Evolutionary conservation across 2,113 vertebrate genomes (phyloP), one percentile per base, ranked within the genome.

Genomic region (Burhinus oedicnemus): DNA sequence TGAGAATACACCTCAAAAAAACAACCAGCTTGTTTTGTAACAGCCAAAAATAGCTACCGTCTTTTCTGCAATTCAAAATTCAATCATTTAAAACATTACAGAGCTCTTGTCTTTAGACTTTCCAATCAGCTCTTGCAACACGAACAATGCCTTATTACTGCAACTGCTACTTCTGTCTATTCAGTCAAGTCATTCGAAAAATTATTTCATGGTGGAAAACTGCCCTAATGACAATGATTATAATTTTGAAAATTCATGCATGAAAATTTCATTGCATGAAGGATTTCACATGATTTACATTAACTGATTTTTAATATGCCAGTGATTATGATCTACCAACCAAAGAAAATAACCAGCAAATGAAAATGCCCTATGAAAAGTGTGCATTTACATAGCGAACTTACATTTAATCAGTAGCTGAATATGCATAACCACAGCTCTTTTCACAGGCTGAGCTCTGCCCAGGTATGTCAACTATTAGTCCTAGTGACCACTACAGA

Each of bases 261-360:
- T 40, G 40, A 40, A 40, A 40, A 60, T 74, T 92, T 69, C 32
- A 61, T 26, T 79, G 36, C 70, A 49, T 36, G 34, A 95, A 93
- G 70, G 61, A 80, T 72, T 95, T 89, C 57, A 80, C 26, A 30
- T 54, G 26, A 49, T 93, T 76, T 83, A 42, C 45, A 83, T 66
- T 38, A 58, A n/a, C 36, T 54, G 78, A 85, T 79, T 96, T 93
- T 96, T 92, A 95, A 85, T 45, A 11, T 58, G 83, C 57, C 70
- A 89, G 36, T 80, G 66, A 89, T 61, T 70, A 72, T 57, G 44
- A 69, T 65, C 69, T 45, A 55, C 27, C 16, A 32, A 54, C 38
- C 49, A 69, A 82, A 90, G 52, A 76, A 92, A 95, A 89, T 64
- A 83, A 13, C 45, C 60, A 70, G 51, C 55, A 79, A 87, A 60